These are phyloP conservation scores for Glareola pratincola DNA, from an alignment of 2,113 vertebrate species.

Conservation along the genomic window DNA sequence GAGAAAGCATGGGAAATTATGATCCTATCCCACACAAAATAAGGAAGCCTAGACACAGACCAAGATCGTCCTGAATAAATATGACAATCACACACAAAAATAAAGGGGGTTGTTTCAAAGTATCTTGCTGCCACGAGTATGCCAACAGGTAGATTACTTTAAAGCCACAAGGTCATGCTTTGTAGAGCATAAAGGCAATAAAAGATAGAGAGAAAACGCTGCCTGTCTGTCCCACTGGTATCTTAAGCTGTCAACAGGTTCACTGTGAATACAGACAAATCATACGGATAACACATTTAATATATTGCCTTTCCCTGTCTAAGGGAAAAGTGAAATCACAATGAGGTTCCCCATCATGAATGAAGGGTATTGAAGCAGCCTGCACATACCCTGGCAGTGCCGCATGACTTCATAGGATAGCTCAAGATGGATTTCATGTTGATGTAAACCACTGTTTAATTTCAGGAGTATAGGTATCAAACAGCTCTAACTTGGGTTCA, in stretches of 20 bases:
- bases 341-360: slow-evolving; percentile 59
- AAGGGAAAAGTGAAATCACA: slow-evolving; percentile 67
- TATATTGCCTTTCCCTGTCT: slow-evolving; percentile 33
- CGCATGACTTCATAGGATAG: slow-evolving; percentile 68
- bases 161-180: background rate
- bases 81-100: background rate
- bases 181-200: background rate
- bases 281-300: slow-evolving; percentile 50
- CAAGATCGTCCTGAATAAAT: background rate
- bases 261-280: slow-evolving; percentile 60
- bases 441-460: slow-evolving; percentile 61
- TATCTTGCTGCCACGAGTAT: background rate
- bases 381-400: background rate
- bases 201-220: background rate
- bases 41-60: background rate
- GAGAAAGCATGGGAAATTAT: background rate
- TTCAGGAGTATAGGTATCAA: slow-evolving; percentile 58
- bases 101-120: background rate
- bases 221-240: background rate
- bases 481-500: slow-evolving; percentile 55
- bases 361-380: slow-evolving; percentile 62
- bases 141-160: background rate
- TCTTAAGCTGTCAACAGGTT: slow-evolving; percentile 51
- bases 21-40: background rate
- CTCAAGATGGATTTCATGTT: slow-evolving; percentile 68